Conservation (phyloP, 2,113 vertebrate species). For the Platysternon megacephalum region DNA sequence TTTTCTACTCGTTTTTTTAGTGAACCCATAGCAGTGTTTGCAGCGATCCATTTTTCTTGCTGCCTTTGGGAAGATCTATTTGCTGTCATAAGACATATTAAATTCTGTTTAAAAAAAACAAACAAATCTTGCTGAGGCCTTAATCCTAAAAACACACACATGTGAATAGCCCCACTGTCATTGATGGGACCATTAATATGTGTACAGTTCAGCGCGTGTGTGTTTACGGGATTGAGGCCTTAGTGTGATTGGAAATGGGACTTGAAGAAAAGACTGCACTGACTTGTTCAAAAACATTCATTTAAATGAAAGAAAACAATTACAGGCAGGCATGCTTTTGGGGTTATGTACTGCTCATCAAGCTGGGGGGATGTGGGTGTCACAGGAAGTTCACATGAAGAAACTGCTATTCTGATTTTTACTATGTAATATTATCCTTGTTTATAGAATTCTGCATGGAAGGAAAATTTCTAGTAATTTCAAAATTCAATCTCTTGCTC, state of each 20-base stretch:
- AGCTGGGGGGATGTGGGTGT: neutral
- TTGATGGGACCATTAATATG: neutral
- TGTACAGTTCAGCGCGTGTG: neutral
- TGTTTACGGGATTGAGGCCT: neutral
- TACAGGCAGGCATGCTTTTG: fast-evolving
- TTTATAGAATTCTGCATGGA: neutral
- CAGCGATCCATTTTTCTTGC: neutral
- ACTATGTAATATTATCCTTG: neutral
- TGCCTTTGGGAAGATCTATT: neutral
- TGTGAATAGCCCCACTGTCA: neutral
- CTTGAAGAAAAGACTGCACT: neutral
- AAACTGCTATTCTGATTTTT: neutral
- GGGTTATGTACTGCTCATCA: fast-evolving
- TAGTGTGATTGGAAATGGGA: neutral
- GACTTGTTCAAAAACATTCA: neutral
- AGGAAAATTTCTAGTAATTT: neutral
- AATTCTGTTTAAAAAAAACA: neutral
- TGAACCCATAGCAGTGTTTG: neutral
- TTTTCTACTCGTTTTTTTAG: neutral
- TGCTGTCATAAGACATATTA: neutral
- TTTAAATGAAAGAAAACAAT: neutral
- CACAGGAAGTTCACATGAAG: neutral
- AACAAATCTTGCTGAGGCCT: neutral
- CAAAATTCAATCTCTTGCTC: neutral
- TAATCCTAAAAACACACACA: neutral